Conservation (phyloP, 2,797 vertebrate species). For the Liasis olivaceus region DNA sequence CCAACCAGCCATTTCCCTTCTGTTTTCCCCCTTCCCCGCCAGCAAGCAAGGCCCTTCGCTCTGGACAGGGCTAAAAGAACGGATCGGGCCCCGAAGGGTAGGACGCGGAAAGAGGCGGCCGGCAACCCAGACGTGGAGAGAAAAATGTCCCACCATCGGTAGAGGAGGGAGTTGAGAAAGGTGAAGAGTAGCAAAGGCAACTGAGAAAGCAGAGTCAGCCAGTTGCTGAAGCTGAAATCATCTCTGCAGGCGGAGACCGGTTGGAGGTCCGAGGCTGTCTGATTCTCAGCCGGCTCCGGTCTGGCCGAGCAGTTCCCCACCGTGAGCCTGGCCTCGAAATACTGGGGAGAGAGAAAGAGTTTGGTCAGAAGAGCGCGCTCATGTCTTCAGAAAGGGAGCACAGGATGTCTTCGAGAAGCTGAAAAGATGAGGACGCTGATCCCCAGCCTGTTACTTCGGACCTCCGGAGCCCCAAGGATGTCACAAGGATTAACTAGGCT, state of each 20-base stretch:
- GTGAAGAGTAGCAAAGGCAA: slow-evolving; percentile 90
- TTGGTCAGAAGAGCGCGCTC: not conserved
- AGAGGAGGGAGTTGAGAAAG: slow-evolving; percentile 88
- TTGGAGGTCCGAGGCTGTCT: rapidly evolving
- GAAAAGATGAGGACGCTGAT: too few species aligned
- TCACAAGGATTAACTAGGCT: not conserved
- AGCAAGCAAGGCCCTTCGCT: not conserved
- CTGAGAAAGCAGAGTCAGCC: slow-evolving; percentile 90
- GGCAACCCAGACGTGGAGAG: not conserved
- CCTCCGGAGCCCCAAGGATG: not conserved
- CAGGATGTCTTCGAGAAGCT: not conserved
- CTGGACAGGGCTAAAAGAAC: rapidly evolving
- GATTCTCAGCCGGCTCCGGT: slow-evolving; percentile 25
- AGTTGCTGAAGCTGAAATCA: slow-evolving; percentile 88
- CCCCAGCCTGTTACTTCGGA: too few species aligned
- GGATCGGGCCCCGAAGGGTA: rapidly evolving
- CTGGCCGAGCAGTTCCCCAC: slow-evolving; percentile 13
- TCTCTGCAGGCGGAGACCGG: slow-evolving; percentile 38
- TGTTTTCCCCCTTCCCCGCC: too few species aligned
- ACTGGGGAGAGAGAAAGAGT: slow-evolving; percentile 67
- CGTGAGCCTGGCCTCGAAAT: slow-evolving; percentile 79
- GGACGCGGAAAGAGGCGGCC: not conserved
- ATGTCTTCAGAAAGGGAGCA: not conserved
- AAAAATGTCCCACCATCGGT: slow-evolving; percentile 78
- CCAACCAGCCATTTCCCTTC: too few species aligned